phyloP scores from a whole-genome alignment of 2,113 vertebrate species.

The Steatornis caripensis region DNA sequence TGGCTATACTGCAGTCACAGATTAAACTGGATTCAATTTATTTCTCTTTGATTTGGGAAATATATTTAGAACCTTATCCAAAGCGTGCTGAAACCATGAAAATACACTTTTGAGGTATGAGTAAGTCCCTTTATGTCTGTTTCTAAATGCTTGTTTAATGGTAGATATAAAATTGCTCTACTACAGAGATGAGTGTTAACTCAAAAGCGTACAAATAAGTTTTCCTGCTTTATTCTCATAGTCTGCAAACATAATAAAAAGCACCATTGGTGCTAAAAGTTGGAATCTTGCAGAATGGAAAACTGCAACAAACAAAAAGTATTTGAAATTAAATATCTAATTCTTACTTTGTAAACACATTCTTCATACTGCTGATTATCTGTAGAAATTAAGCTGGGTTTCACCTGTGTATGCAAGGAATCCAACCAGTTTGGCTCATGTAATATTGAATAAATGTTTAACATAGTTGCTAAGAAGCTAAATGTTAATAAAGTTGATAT shows the following conservation, averaged over 20 bases:
- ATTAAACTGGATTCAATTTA: conserved; percentile 38
- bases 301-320: neutral
- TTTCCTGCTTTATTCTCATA: neutral
- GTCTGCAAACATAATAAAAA: neutral
- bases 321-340: neutral
- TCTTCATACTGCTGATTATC: neutral
- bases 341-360: neutral
- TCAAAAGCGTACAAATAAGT: neutral
- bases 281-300: neutral
- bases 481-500: neutral
- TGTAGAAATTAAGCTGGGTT: neutral
- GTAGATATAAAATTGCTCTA: conserved; percentile 12
- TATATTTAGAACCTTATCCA: neutral
- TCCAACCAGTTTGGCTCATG: neutral
- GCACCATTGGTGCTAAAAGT: neutral
- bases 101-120: conserved; percentile 33
- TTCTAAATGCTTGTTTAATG: conserved; percentile 39
- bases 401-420: neutral
- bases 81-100: neutral
- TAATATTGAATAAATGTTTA: neutral
- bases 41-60: conserved; percentile 17
- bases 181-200: neutral
- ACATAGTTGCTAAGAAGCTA: neutral
- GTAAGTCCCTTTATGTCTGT: conserved; percentile 12
- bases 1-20: neutral